A percentile compares a stretch with the other conserved stretches of the same genome.
Evolutionary conservation across 2,888 invertebrate species (phyloP).

Genomic region (Macrosoma leucophasiata): DNA sequence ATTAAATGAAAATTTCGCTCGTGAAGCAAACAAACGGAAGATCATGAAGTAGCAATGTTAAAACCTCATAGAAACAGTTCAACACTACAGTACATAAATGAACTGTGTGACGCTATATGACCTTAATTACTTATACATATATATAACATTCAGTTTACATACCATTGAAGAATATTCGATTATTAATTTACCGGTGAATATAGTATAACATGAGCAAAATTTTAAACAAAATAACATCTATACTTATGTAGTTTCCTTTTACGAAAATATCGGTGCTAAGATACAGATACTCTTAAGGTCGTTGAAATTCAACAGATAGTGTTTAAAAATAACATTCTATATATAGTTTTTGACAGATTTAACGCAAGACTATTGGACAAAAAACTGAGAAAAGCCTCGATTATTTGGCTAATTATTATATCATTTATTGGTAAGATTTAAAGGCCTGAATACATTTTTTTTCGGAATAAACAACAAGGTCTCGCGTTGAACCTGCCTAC

Average conservation of each 20-base stretch:
- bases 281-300: no score
- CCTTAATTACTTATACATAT: constrained; percentile 62
- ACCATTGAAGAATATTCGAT: constrained; percentile 49
- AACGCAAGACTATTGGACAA: no score
- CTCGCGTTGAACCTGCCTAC: constrained; percentile 1
- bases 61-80: constrained; percentile 51
- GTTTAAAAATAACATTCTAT: constrained; percentile 12
- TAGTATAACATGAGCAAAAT: constrained; percentile 5
- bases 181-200: constrained; percentile 45
- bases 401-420: no score
- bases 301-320: constrained; percentile 9
- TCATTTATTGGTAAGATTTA: no score
- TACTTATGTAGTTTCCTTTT: no score
- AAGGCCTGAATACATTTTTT: no score
- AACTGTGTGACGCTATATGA: constrained; percentile 50
- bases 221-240: constrained; percentile 11
- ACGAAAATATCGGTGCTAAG: no score
- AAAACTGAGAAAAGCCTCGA: no score
- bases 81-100: constrained; percentile 59
- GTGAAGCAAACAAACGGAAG: constrained; percentile 22
- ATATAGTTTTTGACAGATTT: no score
- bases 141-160: constrained; percentile 74
- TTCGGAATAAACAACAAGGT: constrained; percentile 30
- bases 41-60: constrained; percentile 61
- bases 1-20: constrained; percentile 19